phyloP scores from a whole-genome alignment of 2,797 vertebrate genomes.

The Okamejei kenojei region DNA sequence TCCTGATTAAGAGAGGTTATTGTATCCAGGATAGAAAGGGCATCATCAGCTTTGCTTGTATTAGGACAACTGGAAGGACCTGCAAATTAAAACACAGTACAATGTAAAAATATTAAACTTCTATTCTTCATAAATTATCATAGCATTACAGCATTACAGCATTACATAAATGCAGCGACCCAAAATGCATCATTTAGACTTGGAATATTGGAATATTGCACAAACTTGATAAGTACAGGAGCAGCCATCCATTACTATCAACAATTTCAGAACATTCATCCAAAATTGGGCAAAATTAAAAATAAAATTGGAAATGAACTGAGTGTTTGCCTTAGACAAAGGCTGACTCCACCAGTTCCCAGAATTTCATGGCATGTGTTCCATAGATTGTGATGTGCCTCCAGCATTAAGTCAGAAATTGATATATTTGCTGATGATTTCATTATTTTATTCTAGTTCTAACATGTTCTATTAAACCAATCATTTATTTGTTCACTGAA shows the following conservation, averaged over 20 bases:
- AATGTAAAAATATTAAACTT: constrained; percentile 39
- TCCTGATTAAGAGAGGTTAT: constrained; percentile 84
- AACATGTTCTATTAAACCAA: too few species aligned
- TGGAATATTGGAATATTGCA: neutral
- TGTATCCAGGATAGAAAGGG: constrained; percentile 87
- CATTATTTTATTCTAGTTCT: too few species aligned
- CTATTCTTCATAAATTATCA: neutral
- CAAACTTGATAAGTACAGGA: neutral
- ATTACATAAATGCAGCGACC: neutral
- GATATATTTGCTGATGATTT: too few species aligned
- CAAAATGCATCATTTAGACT: neutral
- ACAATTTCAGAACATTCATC: neutral
- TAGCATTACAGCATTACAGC: neutral
- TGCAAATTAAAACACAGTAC: constrained; percentile 43
- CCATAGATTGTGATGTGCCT: too few species aligned
- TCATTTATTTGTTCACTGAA: too few species aligned
- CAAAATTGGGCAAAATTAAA: neutral
- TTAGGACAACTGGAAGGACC: constrained; percentile 57
- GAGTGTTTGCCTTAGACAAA: too few species aligned
- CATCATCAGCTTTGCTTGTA: constrained; percentile 62
- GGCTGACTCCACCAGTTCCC: too few species aligned
- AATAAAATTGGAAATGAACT: too few species aligned
- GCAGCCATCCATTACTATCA: neutral
- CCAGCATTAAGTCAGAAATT: too few species aligned
- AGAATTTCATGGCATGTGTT: too few species aligned